Base-by-base conservation (phyloP, 2,888 invertebrate species). In the Entomobrya multifasciata region DNA sequence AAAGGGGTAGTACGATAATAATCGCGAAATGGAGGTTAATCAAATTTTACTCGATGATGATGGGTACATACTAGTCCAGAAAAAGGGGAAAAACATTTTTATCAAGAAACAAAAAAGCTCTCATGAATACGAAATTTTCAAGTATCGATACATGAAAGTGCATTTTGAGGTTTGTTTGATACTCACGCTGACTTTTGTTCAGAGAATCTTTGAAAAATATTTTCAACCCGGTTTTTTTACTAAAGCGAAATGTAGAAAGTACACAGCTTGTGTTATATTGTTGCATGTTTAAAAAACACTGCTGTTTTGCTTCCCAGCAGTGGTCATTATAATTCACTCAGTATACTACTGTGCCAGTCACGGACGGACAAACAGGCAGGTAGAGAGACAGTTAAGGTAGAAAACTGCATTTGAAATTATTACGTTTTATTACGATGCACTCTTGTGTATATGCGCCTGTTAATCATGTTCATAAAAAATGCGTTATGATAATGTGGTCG, bases 251-350 rank as follows among this genome's bases (percentile, higher is more conserved):
- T 41, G 15, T 27, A 25, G 36, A 36, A 36, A 36, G 36, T 27
- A 60, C 22, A 22, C 22, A 25, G 11, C 27, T 60, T 27, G 57
- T 57, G 52, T 55, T 55, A 17, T 60, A 60, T n/a, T 60, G 27
- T 36, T 60, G 60, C 60, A 60, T 27, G 6, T 27, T 22, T 60
- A 60, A 41, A 67, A 67, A 41, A 36, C 20, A 41, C 41, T 41
- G 44, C 44, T 60, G 83, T 76, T 62, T 70, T 55, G 44, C 57
- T 72, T 65, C 87, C 36, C 87, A 87, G 87, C 87, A 87, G 82
- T 81, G 77, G 82, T 87, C 87, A 87, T 87, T 87, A 87, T 87
- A 87, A 87, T 87, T 87, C 87, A 87, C 82, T 87, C 87, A 87
- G 55, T 87, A 81, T 41, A 87, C 87, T 87, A 87, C 87, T 87